Evolutionary conservation across 2,888 invertebrate genomes (phyloP).

Genomic region (Spodoptera exigua): DNA sequence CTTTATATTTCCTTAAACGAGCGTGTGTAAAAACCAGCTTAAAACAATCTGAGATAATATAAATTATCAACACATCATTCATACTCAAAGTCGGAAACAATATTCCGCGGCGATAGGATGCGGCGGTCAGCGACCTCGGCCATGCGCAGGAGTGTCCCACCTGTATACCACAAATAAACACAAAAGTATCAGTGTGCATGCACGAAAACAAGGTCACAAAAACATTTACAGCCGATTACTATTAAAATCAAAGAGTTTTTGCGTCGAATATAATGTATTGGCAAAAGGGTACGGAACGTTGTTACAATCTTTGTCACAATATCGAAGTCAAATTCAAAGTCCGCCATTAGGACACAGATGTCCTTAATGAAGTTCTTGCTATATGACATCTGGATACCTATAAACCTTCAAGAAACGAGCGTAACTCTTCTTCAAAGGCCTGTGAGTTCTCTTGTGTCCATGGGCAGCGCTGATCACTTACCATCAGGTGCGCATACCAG

Average conservation of each 20-base stretch:
- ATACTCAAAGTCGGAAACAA: slow-evolving; percentile 54
- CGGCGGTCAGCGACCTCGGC: slow-evolving; percentile 56
- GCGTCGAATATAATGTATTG: not conserved
- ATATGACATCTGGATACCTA: no score
- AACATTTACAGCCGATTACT: slow-evolving; percentile 14
- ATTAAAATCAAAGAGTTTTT: slow-evolving; percentile 13
- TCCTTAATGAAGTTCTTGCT: no score
- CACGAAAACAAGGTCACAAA: slow-evolving; percentile 37
- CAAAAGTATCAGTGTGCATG: slow-evolving; percentile 29
- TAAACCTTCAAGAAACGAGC: no score
- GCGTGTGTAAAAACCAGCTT: not conserved
- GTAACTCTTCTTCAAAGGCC: no score
- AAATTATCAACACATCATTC: slow-evolving; percentile 31
- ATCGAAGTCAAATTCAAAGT: no score
- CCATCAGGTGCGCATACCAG: no score
- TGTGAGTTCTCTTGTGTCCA: no score
- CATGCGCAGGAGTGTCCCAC: slow-evolving; percentile 58
- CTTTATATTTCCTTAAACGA: not conserved
- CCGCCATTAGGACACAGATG: no score
- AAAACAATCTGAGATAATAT: slow-evolving; percentile 18
- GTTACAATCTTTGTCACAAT: no score
- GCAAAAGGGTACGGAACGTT: no score
- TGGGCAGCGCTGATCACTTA: no score
- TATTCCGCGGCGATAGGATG: slow-evolving; percentile 57
- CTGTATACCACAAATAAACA: slow-evolving; percentile 37